Evolutionary conservation across 53 echinoderm and acorn worm genomes (phyloP).

Genomic region (Echinometra lucunter): DNA sequence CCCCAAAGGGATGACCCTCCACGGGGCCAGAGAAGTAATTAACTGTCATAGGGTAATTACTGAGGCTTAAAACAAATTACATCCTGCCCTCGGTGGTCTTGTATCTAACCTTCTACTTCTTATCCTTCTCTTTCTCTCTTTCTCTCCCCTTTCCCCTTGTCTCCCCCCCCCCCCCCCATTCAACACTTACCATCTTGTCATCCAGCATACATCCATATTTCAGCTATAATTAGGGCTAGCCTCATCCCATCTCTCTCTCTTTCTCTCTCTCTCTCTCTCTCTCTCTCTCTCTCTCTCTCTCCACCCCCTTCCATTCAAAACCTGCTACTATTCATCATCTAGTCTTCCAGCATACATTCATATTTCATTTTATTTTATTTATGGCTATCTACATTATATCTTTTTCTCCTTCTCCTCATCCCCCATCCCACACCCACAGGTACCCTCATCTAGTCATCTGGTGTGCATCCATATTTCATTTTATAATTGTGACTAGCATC

Average conservation of each 20-base stretch:
- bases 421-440: background rate
- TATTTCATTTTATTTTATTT: too few relatives aligned
- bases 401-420: background rate
- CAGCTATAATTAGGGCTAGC: background rate
- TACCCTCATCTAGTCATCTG: background rate
- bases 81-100: conserved; percentile 43
- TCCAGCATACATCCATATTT: background rate
- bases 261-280: background rate
- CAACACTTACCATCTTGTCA: background rate
- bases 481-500: too few relatives aligned
- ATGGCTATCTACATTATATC: background rate
- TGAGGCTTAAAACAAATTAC: conserved; percentile 62
- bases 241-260: background rate
- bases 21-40: conserved; percentile 26
- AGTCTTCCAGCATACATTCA: too few relatives aligned
- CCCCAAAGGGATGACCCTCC: background rate
- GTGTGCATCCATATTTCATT: background rate
- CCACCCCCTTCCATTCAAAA: background rate
- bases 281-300: background rate
- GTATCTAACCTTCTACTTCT: background rate
- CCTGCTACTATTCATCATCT: too few relatives aligned
- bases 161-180: background rate
- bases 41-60: conserved; percentile 52
- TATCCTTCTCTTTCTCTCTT: background rate
- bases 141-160: background rate